Percentiles rank a stretch among this genome's conserved stretches.
Conservation (phyloP, 2,797 vertebrate species). For the Lacerta agilis region DNA sequence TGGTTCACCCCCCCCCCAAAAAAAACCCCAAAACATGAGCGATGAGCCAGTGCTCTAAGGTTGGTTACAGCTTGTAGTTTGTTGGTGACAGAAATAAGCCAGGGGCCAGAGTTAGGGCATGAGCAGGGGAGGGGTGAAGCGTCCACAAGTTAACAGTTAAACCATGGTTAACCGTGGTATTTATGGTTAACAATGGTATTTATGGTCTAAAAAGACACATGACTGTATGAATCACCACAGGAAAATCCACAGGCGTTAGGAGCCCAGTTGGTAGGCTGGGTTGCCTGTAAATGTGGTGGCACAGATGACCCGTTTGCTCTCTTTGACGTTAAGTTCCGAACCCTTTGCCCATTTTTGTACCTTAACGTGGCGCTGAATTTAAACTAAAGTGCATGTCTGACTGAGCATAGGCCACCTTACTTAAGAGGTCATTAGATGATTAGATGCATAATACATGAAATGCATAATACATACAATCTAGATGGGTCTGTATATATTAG, state of each 20-base stretch:
- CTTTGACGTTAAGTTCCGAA: background rate
- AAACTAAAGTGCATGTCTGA: background rate
- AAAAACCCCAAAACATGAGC: too few species aligned
- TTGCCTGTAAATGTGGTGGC: too few species aligned
- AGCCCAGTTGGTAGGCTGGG: background rate
- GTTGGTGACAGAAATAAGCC: too few species aligned
- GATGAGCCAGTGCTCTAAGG: too few species aligned
- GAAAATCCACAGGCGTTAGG: background rate
- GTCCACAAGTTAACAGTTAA: too few species aligned
- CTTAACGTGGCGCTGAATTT: background rate
- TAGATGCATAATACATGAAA: slow-evolving; percentile 14
- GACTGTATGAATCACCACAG: background rate
- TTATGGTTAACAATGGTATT: too few species aligned
- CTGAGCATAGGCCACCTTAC: background rate
- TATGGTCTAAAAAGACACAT: too few species aligned
- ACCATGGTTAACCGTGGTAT: too few species aligned
- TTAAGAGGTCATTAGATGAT: slow-evolving; percentile 5
- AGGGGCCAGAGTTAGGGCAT: too few species aligned
- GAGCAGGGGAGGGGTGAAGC: too few species aligned
- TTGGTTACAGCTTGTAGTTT: too few species aligned
- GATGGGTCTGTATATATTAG: background rate
- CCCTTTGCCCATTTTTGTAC: background rate
- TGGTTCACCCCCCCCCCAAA: too few species aligned
- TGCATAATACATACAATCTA: background rate
- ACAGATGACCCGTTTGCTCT: background rate